A percentile compares a stretch with the other conserved stretches of the same genome.
Evolutionary conservation across 2,797 vertebrate species (phyloP).

Genomic region (Micrastur ruficollis): DNA sequence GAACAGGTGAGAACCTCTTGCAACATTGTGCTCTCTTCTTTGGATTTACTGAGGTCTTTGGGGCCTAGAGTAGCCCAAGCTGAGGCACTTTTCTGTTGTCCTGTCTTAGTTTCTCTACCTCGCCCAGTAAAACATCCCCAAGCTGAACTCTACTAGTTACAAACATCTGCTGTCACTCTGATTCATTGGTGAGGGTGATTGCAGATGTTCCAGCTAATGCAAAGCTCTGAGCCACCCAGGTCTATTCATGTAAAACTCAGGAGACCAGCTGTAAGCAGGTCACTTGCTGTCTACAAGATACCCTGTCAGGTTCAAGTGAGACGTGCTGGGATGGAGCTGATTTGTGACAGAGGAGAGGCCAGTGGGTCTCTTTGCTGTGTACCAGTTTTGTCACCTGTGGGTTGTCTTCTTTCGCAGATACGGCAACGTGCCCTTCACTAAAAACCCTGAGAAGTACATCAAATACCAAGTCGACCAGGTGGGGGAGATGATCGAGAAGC

Average conservation of each 20-base stretch:
- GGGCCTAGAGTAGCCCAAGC: background rate
- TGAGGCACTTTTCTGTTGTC: background rate
- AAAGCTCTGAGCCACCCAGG: background rate
- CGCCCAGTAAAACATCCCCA: background rate
- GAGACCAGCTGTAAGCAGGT: background rate
- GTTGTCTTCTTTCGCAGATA: constrained; percentile 77
- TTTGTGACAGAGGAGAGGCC: background rate
- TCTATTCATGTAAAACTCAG: background rate
- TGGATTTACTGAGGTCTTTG: background rate
- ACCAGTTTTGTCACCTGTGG: background rate
- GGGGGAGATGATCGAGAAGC: constrained; percentile 93
- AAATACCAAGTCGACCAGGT: constrained; percentile 93
- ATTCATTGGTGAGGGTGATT: background rate
- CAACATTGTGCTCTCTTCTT: background rate
- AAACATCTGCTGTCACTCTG: background rate
- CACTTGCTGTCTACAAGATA: background rate
- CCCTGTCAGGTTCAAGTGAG: background rate
- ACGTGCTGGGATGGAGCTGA: background rate
- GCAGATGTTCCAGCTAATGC: background rate
- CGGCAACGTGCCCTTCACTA: constrained; percentile 92
- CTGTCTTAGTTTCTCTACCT: background rate
- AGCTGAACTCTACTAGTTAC: background rate
- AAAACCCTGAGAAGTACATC: constrained; percentile 95
- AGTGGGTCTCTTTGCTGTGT: background rate
- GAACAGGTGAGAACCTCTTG: constrained; percentile 77